Conservation (phyloP, 2,797 vertebrate species). For the Cossypha heuglini region DNA sequence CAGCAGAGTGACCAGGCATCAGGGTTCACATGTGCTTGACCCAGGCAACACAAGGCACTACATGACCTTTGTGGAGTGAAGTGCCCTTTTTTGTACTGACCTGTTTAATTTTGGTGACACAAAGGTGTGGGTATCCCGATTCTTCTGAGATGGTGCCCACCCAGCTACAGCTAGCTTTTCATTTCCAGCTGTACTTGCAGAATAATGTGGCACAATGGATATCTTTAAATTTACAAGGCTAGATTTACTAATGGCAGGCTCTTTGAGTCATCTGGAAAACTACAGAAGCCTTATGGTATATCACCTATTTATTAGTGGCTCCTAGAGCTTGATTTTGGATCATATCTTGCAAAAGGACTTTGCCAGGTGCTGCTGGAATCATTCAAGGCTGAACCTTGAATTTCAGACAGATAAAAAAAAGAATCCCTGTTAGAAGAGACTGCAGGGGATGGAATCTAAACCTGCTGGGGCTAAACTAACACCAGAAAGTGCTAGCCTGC, state of each 20-base stretch:
- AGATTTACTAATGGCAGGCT: background rate
- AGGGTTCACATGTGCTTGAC: background rate
- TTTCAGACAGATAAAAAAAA: constrained; percentile 14
- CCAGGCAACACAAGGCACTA: background rate
- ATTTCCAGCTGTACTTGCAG: background rate
- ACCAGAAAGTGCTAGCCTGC: constrained; percentile 10
- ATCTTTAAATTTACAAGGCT: background rate
- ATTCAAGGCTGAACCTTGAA: background rate
- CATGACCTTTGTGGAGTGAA: background rate
- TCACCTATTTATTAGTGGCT: background rate
- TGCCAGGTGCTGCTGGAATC: background rate
- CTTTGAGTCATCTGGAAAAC: background rate
- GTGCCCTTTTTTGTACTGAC: background rate
- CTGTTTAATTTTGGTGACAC: background rate
- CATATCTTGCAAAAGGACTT: background rate
- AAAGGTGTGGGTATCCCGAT: fast-evolving
- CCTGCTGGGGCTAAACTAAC: constrained; percentile 54
- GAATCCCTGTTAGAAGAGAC: constrained; percentile 3
- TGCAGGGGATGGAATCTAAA: constrained; percentile 49
- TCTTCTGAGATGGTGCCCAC: background rate
- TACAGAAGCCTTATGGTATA: background rate
- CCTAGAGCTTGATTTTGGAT: background rate
- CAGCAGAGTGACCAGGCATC: background rate
- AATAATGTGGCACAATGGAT: background rate
- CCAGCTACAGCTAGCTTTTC: background rate